Percentiles rank a stretch among this genome's conserved stretches.
phyloP scores from a whole-genome alignment of 1,140 invertebrate species.

The Drosophila orena region DNA sequence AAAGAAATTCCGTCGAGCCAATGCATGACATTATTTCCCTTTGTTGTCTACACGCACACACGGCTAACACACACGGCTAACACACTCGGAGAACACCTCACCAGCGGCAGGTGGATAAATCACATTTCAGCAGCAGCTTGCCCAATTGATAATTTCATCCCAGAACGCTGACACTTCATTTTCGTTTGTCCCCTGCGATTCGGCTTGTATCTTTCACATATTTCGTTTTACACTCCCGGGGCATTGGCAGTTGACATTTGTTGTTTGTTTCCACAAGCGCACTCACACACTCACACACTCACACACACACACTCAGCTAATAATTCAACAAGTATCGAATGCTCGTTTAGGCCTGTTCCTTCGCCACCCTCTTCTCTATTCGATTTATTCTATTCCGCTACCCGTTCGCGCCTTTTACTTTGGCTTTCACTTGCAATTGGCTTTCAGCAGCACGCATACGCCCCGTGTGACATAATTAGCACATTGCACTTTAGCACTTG shows the following conservation, averaged over 20 bases:
- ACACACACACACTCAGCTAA: constrained; percentile 9
- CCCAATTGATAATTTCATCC: constrained; percentile 57
- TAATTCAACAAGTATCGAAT: constrained; percentile 71
- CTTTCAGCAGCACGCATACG: constrained; percentile 69
- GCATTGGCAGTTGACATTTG: constrained; percentile 59
- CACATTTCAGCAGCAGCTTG: constrained; percentile 41
- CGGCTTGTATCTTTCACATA: constrained; percentile 22
- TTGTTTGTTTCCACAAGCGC: constrained; percentile 21
- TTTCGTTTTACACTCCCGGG: constrained; percentile 39
- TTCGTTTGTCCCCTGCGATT: constrained; percentile 21
- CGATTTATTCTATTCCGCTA: constrained; percentile 30
- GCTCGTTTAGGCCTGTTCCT: constrained; percentile 36
- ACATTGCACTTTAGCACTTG: constrained; percentile 75
- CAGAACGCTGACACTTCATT: constrained; percentile 60
- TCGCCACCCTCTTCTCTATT: constrained; percentile 29
- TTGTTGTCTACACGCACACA: constrained; percentile 47
- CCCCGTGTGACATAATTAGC: constrained; percentile 76
- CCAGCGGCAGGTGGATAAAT: constrained; percentile 40
- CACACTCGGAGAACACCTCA: constrained; percentile 20
- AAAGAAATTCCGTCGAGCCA: constrained; percentile 84
- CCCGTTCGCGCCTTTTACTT: constrained; percentile 27
- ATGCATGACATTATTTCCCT: constrained; percentile 84
- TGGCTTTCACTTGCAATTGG: constrained; percentile 55
- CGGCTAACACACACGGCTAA: constrained; percentile 18
- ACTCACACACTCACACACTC: not conserved